Conservation (phyloP, 2,797 vertebrate species). For the Paedocypris micromegethes region DNA sequence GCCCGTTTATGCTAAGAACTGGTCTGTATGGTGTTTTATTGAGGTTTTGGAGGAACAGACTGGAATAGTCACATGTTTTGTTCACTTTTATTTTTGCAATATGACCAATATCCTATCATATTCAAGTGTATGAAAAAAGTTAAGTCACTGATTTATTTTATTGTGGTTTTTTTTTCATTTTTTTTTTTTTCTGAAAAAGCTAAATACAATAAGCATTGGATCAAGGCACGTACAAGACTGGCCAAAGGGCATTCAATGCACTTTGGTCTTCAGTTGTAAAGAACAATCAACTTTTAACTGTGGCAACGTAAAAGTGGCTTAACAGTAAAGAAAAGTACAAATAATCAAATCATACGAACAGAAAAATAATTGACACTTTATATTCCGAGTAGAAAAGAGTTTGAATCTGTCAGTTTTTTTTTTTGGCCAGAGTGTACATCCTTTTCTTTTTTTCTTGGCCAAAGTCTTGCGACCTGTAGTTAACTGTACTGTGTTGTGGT, state of each 20-base stretch:
- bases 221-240: constrained; percentile 99
- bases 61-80: constrained; percentile 58
- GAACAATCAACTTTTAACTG: constrained; percentile 82
- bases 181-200: constrained; percentile 80
- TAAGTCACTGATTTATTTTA: constrained; percentile 78
- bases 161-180: too few species aligned
- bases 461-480: constrained; percentile 62
- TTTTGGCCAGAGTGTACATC: constrained; percentile 55
- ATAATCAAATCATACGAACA: constrained; percentile 60
- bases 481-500: constrained; percentile 69
- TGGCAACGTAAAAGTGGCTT: constrained; percentile 86
- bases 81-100: constrained; percentile 91
- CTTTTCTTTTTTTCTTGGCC: constrained; percentile 40
- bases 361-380: constrained; percentile 66
- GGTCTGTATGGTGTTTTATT: constrained; percentile 39
- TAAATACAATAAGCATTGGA: constrained; percentile 98
- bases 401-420: constrained; percentile 57
- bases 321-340: constrained; percentile 68
- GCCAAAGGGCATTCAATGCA: constrained; percentile 99
- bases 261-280: constrained; percentile 98
- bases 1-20: constrained; percentile 45
- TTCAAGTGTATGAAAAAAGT: constrained; percentile 92
- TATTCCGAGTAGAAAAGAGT: constrained; percentile 59
- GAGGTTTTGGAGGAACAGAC: not conserved
- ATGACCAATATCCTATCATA: constrained; percentile 96